Conservation (phyloP, 2,797 vertebrate genomes). For the Austrolebias charrua region DNA sequence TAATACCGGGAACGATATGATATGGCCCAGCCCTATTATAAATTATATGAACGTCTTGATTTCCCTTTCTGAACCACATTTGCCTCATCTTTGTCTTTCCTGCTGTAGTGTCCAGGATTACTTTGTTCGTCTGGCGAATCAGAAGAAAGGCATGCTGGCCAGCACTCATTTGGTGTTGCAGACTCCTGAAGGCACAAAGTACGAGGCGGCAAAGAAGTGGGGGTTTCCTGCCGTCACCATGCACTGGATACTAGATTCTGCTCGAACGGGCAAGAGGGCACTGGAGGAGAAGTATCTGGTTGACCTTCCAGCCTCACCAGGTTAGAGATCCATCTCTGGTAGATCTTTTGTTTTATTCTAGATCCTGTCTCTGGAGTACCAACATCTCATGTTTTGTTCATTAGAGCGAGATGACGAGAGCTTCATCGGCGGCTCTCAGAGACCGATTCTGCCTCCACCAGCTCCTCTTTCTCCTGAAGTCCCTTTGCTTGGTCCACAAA, state of each 20-base stretch:
- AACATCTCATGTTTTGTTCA: not conserved
- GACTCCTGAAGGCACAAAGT: slow-evolving; percentile 90
- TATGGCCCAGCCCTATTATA: no score
- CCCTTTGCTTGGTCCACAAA: slow-evolving; percentile 71
- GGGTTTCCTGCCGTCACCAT: slow-evolving; percentile 88
- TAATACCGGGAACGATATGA: no score
- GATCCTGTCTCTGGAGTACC: not conserved
- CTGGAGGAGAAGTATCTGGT: slow-evolving; percentile 86
- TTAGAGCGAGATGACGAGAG: slow-evolving; percentile 77
- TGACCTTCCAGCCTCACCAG: slow-evolving; percentile 79
- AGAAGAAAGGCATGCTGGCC: slow-evolving; percentile 91
- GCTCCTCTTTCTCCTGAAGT: slow-evolving; percentile 66
- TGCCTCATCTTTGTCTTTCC: not conserved
- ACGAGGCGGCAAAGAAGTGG: slow-evolving; percentile 95
- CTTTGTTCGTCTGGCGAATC: slow-evolving; percentile 91
- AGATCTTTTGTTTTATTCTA: not conserved
- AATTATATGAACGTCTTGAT: not conserved
- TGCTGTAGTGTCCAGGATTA: slow-evolving; percentile 91
- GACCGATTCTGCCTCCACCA: slow-evolving; percentile 37
- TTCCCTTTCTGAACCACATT: not conserved
- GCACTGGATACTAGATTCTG: slow-evolving; percentile 91
- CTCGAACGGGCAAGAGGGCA: slow-evolving; percentile 81
- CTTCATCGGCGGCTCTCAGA: slow-evolving; percentile 80
- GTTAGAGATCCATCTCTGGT: slow-evolving; percentile 58
- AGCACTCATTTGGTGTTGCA: slow-evolving; percentile 92